These are phyloP conservation scores for Microctenopoma lineatum DNA, from an alignment of 2,797 vertebrate species.

Conservation along the genomic window DNA sequence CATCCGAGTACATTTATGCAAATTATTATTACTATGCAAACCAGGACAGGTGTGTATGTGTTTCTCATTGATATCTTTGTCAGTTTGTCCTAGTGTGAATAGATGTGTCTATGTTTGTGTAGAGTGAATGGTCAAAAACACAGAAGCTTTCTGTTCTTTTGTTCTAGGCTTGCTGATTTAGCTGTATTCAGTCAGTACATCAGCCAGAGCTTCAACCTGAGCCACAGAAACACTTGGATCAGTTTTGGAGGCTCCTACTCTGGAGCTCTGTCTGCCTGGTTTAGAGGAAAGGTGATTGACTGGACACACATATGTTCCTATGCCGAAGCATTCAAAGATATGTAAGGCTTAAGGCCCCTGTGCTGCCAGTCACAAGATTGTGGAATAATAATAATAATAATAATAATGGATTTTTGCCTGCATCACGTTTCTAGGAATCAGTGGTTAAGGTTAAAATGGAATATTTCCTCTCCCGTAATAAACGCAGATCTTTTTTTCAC, in stretches of 20 bases:
- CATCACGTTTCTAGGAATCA: no score
- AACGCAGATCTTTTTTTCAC: no score
- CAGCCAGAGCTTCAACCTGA: slow-evolving; percentile 81
- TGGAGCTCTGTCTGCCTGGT: slow-evolving; percentile 88
- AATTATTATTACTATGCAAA: no score
- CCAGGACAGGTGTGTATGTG: no score
- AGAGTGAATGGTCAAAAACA: not conserved
- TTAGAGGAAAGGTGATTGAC: slow-evolving; percentile 70
- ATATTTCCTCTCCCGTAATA: no score
- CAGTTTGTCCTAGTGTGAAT: not conserved
- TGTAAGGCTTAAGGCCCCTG: not conserved
- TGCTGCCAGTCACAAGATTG: no score
- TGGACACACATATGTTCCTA: not conserved
- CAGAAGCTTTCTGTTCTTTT: not conserved
- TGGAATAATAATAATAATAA: no score
- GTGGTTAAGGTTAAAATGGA: no score
- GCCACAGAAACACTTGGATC: slow-evolving; percentile 86
- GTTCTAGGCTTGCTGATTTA: slow-evolving; percentile 78
- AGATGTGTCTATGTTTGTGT: not conserved
- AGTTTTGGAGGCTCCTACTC: slow-evolving; percentile 91
- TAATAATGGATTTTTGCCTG: no score
- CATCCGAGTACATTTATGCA: no score
- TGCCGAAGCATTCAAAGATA: not conserved
- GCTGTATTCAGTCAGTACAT: slow-evolving; percentile 82
- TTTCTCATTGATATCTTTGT: not conserved